Evolutionary conservation across 1,140 invertebrate genomes (phyloP).

Genomic region (Zaprionus tsacasi): DNA sequence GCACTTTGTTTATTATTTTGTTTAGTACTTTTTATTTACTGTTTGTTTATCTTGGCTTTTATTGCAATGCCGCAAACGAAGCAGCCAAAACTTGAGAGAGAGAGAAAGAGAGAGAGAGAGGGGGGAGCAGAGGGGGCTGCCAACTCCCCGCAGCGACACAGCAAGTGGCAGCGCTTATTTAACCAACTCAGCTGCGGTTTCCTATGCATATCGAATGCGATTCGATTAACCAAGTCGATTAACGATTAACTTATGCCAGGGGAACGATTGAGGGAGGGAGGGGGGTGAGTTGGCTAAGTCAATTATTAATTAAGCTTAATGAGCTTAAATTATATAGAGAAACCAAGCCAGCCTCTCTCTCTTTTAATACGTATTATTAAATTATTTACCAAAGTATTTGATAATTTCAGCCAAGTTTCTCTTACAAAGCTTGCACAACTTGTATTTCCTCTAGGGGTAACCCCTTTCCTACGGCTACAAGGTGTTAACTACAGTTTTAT

Average conservation of each 20-base stretch:
- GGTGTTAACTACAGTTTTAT: constrained; percentile 74
- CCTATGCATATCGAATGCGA: neutral
- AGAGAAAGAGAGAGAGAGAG: neutral
- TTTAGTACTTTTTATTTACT: constrained; percentile 60
- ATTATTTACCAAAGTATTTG: neutral
- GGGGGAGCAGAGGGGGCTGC: neutral
- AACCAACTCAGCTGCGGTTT: neutral
- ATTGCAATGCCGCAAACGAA: constrained; percentile 45
- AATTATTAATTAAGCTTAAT: constrained; percentile 2
- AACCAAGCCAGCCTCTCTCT: neutral
- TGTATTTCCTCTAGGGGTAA: neutral
- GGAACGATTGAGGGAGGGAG: too few species aligned
- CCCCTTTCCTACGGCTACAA: constrained; percentile 8
- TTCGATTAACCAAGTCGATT: constrained; percentile 10
- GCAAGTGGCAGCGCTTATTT: neutral
- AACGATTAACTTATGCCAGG: neutral
- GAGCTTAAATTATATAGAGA: constrained; percentile 3
- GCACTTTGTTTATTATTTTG: constrained; percentile 66
- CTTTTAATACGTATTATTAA: neutral
- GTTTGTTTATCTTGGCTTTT: constrained; percentile 67
- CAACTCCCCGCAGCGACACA: neutral
- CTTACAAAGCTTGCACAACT: neutral
- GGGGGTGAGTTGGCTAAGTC: neutral
- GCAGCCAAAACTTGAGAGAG: constrained; percentile 33
- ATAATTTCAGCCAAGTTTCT: neutral